Evolutionary conservation across 2,113 vertebrate species (phyloP).

Genomic region (Lathamus discolor): DNA sequence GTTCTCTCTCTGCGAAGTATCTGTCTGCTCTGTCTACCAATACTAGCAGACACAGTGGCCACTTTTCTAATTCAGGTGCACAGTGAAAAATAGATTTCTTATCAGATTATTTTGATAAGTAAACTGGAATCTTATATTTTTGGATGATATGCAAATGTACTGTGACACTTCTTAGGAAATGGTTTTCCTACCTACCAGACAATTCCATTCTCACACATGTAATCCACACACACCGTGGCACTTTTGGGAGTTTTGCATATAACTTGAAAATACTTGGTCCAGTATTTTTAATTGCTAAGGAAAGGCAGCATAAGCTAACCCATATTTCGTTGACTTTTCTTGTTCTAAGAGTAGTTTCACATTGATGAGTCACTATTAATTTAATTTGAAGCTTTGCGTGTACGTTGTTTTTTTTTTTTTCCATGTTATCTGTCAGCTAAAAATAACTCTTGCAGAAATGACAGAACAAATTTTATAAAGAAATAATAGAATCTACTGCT

Average conservation of each 20-base stretch:
- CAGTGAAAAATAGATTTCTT: neutral
- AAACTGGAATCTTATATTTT: neutral
- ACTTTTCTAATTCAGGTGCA: neutral
- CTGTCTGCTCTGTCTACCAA: neutral
- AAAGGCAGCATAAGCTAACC: neutral
- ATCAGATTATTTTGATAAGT: neutral
- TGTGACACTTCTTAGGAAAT: neutral
- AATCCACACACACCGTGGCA: neutral
- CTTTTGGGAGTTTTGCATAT: neutral
- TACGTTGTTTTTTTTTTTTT: neutral
- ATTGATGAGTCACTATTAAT: constrained; percentile 15
- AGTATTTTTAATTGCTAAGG: neutral
- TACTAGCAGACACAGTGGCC: neutral
- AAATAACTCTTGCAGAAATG: constrained; percentile 59
- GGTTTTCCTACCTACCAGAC: neutral
- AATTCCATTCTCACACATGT: neutral
- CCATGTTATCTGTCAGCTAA: constrained; percentile 24
- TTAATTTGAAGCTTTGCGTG: constrained; percentile 9
- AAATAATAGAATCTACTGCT: constrained; percentile 60
- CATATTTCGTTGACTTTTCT: neutral
- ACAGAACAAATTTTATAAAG: constrained; percentile 50
- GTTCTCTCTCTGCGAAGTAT: neutral
- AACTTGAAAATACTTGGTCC: neutral
- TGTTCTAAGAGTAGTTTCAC: neutral
- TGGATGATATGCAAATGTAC: neutral